These are phyloP conservation scores for Pachypeltis micranthus DNA, from an alignment of 1,140 invertebrate genomes.

Conservation along the genomic window DNA sequence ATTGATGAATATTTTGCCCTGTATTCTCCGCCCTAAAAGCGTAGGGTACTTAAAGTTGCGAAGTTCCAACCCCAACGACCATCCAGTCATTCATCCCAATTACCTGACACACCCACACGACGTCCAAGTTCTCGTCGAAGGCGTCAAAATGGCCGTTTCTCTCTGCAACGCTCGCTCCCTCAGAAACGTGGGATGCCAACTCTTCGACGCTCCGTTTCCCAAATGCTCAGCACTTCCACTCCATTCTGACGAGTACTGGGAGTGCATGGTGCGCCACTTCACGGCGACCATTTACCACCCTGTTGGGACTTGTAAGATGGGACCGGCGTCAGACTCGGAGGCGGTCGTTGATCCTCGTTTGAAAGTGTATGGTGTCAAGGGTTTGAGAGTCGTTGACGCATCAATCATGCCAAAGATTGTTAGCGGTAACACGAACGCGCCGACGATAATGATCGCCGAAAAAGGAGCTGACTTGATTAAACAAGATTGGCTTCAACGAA, in stretches of 20 bases:
- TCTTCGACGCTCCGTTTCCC: conserved; percentile 48
- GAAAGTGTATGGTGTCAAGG: conserved; percentile 45
- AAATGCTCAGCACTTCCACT: conserved; percentile 48
- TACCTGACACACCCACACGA: conserved; percentile 42
- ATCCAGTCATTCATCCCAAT: conserved; percentile 52
- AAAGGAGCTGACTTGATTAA: conserved; percentile 54
- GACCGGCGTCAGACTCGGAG: conserved; percentile 37
- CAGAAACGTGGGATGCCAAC: conserved; percentile 40
- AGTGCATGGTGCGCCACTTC: conserved; percentile 44
- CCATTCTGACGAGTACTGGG: conserved; percentile 57
- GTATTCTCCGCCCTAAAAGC: conserved; percentile 43
- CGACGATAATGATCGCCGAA: conserved; percentile 56
- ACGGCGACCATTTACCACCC: conserved; percentile 39
- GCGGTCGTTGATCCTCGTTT: conserved; percentile 48
- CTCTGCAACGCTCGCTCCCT: conserved; percentile 31
- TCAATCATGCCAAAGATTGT: conserved; percentile 58
- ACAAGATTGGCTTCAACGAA: conserved; percentile 36
- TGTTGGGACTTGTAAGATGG: conserved; percentile 52
- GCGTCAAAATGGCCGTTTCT: conserved; percentile 27
- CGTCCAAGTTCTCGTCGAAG: conserved; percentile 32
- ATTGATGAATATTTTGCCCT: conserved; percentile 28
- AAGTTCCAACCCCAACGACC: conserved; percentile 44
- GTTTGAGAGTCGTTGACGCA: conserved; percentile 53
- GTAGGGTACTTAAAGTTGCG: conserved; percentile 44
- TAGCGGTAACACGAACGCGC: conserved; percentile 55